Conservation (phyloP, 1,140 invertebrate genomes). For the Procambarus virginalis region DNA sequence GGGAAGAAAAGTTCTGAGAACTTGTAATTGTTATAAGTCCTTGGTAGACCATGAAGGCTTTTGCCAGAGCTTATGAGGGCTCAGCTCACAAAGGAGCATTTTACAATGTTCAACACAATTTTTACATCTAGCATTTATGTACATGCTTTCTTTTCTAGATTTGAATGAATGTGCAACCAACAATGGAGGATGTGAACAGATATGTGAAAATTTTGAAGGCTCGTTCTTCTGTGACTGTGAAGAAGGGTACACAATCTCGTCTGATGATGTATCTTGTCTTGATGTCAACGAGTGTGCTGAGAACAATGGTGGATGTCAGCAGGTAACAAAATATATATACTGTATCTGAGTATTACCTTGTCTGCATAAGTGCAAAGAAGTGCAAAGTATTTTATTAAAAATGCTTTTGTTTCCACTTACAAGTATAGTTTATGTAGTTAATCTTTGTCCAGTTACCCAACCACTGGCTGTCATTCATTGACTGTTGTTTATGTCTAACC, state of each 20-base stretch:
- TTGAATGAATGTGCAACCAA: conserved; percentile 69
- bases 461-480: too few relatives aligned
- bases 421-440: too few relatives aligned
- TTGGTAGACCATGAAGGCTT: too few relatives aligned
- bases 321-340: conserved; percentile 33
- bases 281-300: conserved; percentile 70
- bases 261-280: conserved; percentile 1
- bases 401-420: too few relatives aligned
- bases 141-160: conserved; percentile 48
- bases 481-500: too few relatives aligned
- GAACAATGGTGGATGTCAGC: conserved; percentile 63
- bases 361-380: not conserved
- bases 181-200: conserved; percentile 64
- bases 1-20: too few relatives aligned
- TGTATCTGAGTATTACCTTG: not conserved
- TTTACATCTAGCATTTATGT: not conserved
- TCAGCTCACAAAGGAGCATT: too few relatives aligned
- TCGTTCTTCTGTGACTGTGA: conserved; percentile 55
- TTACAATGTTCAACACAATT: too few relatives aligned
- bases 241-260: conserved; percentile 21
- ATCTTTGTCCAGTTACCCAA: too few relatives aligned
- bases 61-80: too few relatives aligned
- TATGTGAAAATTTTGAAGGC: conserved; percentile 66
- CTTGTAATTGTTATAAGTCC: too few relatives aligned
- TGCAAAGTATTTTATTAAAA: too few relatives aligned